Percentiles rank a stretch among this genome's conserved stretches.
These are phyloP conservation scores for Patella depressa DNA, from an alignment of 2,888 invertebrate species.

Conservation along the genomic window DNA sequence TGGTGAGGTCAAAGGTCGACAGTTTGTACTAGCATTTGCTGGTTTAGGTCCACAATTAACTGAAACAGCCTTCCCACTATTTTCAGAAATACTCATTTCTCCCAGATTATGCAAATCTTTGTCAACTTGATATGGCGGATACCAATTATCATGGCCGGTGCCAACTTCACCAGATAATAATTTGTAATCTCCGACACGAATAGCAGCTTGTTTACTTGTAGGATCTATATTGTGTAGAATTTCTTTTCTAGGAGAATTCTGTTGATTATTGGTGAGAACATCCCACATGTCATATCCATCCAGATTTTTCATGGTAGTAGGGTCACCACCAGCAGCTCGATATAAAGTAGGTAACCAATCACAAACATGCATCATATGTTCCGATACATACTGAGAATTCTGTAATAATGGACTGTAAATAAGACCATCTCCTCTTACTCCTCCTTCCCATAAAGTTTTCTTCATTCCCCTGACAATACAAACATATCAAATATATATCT, in stretches of 20 bases:
- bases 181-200: slow-evolving; percentile 65
- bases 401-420: slow-evolving; percentile 83
- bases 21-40: slow-evolving; percentile 71
- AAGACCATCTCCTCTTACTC: slow-evolving; percentile 84
- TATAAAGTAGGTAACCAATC: slow-evolving; percentile 93
- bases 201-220: slow-evolving; percentile 40
- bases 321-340: slow-evolving; percentile 77
- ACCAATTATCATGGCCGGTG: slow-evolving; percentile 58
- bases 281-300: slow-evolving; percentile 87
- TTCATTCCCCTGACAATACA: slow-evolving; percentile 63
- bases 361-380: slow-evolving; percentile 83
- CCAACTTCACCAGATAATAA: slow-evolving; percentile 56
- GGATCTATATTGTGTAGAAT: slow-evolving; percentile 72
- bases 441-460: slow-evolving; percentile 78
- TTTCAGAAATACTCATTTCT: slow-evolving; percentile 15
- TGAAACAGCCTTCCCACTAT: slow-evolving; percentile 62
- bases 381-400: slow-evolving; percentile 77
- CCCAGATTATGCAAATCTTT: slow-evolving; percentile 29
- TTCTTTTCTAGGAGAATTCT: slow-evolving; percentile 76
- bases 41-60: slow-evolving; percentile 65
- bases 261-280: slow-evolving; percentile 76
- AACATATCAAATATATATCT: no score
- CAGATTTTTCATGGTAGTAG: slow-evolving; percentile 45
- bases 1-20: slow-evolving; percentile 78
- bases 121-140: slow-evolving; percentile 52